phyloP scores from a whole-genome alignment of 2,888 invertebrate species.

The Penaeus monodon region DNA sequence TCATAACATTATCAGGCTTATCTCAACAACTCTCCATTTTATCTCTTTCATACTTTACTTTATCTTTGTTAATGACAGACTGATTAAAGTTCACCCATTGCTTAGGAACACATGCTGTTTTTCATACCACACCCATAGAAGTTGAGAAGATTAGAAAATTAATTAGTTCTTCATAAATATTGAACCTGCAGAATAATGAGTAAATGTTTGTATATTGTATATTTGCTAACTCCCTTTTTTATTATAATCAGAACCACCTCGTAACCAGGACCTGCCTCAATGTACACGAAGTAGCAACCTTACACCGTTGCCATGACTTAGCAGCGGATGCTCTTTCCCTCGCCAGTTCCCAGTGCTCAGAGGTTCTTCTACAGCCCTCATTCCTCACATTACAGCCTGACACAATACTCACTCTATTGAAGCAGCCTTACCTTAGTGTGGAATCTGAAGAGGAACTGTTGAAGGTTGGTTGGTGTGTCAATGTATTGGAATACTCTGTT shows the following conservation, averaged over 20 bases:
- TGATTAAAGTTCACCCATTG: too few species aligned
- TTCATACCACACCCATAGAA: too few species aligned
- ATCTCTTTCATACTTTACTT: too few species aligned
- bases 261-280: slow-evolving; percentile 23
- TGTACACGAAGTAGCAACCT: slow-evolving; percentile 52
- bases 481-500: too few species aligned
- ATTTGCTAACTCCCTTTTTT: neutral
- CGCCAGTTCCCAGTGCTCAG: slow-evolving; percentile 38
- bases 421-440: slow-evolving; percentile 45
- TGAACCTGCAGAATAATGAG: too few species aligned
- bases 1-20: too few species aligned
- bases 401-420: slow-evolving; percentile 37
- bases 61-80: too few species aligned
- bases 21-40: too few species aligned
- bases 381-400: slow-evolving; percentile 45
- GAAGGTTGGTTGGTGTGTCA: slow-evolving; percentile 26
- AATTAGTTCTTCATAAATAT: too few species aligned
- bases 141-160: too few species aligned
- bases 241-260: slow-evolving; percentile 26
- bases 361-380: slow-evolving; percentile 44
- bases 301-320: slow-evolving; percentile 50
- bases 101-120: too few species aligned
- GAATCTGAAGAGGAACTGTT: slow-evolving; percentile 55
- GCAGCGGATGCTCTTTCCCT: slow-evolving; percentile 37
- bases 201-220: too few species aligned